phyloP scores from a whole-genome alignment of 2,888 invertebrate species.

The Nysson spinosus region DNA sequence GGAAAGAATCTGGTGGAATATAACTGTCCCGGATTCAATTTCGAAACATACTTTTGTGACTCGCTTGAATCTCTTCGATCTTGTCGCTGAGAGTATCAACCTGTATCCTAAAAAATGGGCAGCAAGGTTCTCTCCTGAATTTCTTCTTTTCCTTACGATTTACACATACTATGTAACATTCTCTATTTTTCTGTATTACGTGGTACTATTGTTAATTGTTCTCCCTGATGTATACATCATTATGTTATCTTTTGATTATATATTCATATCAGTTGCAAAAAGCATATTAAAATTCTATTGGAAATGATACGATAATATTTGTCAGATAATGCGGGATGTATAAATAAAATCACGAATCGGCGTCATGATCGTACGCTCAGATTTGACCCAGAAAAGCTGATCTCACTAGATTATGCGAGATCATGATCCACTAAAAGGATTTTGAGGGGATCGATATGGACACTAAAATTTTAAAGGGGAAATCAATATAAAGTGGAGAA shows the following conservation, averaged over 20 bases:
- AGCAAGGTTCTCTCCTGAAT: too few relatives aligned
- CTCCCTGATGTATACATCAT: too few relatives aligned
- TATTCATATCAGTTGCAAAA: neutral
- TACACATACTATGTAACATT: too few relatives aligned
- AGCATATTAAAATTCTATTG: too few relatives aligned
- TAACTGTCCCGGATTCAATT: conserved; percentile 45
- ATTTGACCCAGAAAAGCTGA: neutral
- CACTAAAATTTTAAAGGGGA: conserved; percentile 18
- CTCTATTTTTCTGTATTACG: too few relatives aligned
- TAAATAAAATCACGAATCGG: too few relatives aligned
- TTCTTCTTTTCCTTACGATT: too few relatives aligned
- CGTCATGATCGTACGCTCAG: neutral
- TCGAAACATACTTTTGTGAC: conserved; percentile 22
- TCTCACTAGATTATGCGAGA: neutral
- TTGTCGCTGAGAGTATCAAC: neutral
- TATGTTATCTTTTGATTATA: too few relatives aligned
- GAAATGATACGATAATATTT: too few relatives aligned
- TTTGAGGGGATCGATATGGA: conserved; percentile 6
- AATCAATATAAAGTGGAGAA: conserved; percentile 18
- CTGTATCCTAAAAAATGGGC: conserved; percentile 17
- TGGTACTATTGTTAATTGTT: too few relatives aligned
- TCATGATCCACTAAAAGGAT: conserved; percentile 1
- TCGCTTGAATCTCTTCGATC: conserved; percentile 14
- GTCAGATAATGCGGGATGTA: too few relatives aligned
- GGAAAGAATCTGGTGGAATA: conserved; percentile 18